A percentile compares a stretch with the other conserved stretches of the same genome.
Evolutionary conservation across 35 echinoderm and acorn worm genomes (phyloP).

Genomic region (Diadema setosum): DNA sequence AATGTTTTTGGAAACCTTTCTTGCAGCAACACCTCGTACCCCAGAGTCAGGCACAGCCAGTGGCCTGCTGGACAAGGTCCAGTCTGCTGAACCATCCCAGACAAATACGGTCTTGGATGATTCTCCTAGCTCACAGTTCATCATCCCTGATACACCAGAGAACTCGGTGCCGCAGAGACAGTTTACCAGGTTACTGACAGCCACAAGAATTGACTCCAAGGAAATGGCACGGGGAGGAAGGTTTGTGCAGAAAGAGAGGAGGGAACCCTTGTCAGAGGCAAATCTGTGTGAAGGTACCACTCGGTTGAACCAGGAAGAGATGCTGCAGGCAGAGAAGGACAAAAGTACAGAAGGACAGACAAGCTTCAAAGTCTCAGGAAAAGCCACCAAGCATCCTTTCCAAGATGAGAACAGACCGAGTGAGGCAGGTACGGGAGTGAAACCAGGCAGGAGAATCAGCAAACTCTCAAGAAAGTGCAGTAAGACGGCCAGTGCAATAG

Average conservation of each 20-base stretch:
- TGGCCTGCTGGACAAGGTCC: neutral
- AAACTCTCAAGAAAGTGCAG: neutral
- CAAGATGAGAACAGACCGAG: neutral
- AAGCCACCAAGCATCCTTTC: neutral
- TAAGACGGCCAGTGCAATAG: neutral
- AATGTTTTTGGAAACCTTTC: neutral
- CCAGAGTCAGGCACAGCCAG: neutral
- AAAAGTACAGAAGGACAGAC: neutral
- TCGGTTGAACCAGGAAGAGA: neutral
- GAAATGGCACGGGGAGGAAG: neutral
- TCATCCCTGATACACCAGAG: conserved; percentile 11
- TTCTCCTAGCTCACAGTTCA: neutral
- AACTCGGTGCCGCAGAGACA: neutral
- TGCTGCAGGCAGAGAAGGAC: neutral
- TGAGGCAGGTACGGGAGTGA: neutral
- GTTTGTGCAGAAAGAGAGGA: neutral
- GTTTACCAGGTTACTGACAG: neutral
- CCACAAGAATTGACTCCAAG: neutral
- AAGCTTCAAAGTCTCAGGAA: neutral
- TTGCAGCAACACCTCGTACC: neutral
- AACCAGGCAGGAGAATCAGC: neutral
- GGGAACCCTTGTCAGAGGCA: neutral
- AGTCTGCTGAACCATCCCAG: neutral
- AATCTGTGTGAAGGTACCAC: neutral
- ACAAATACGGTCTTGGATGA: neutral